phyloP scores from a whole-genome alignment of 2,113 vertebrate species.

The Vanacampus margaritifer region DNA sequence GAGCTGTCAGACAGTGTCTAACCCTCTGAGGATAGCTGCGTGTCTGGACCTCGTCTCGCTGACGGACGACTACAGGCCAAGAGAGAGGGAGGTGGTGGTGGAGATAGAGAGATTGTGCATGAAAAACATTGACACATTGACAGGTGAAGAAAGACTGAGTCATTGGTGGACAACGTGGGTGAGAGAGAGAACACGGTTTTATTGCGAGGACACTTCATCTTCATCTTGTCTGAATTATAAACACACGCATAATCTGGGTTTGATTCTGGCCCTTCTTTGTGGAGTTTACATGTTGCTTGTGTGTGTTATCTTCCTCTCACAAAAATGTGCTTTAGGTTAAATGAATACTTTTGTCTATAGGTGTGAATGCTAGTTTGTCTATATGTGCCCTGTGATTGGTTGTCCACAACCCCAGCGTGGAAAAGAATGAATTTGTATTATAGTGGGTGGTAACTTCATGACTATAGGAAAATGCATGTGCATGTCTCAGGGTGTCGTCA shows the following conservation, averaged over 20 bases:
- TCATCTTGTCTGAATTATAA: background rate
- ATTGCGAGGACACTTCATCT: background rate
- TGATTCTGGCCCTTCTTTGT: background rate
- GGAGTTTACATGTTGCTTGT: no score
- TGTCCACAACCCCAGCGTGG: background rate
- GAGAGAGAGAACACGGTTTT: slow-evolving; percentile 1
- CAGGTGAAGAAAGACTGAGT: slow-evolving; percentile 19
- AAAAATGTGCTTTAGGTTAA: no score
- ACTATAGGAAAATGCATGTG: background rate
- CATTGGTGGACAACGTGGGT: background rate
- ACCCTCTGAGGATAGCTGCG: slow-evolving; percentile 40
- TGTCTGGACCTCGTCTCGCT: slow-evolving; percentile 41
- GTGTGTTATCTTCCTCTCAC: no score
- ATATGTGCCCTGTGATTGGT: background rate
- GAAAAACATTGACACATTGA: background rate
- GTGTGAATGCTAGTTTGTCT: background rate
- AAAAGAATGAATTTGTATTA: background rate
- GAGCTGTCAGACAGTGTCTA: slow-evolving; percentile 53
- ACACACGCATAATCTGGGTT: background rate
- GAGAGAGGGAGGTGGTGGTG: background rate
- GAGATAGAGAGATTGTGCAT: slow-evolving; percentile 12
- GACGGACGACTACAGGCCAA: slow-evolving; percentile 51
- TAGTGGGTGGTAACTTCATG: background rate
- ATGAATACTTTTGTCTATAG: background rate
- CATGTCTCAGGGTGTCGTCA: background rate